phyloP scores from a whole-genome alignment of 2,797 vertebrate species.

The Hyperoplus lanceolatus region DNA sequence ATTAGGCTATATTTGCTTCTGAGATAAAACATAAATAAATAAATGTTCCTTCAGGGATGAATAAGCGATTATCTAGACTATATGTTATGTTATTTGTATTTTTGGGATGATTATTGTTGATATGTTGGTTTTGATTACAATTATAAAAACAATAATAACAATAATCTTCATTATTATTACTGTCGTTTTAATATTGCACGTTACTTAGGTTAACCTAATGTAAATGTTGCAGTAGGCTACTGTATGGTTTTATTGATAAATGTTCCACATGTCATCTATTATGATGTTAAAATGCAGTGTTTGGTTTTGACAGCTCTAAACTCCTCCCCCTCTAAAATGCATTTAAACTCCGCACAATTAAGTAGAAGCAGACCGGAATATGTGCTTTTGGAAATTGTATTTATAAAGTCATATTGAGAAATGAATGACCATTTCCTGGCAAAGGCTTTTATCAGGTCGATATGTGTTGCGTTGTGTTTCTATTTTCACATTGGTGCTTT shows the following conservation, averaged over 20 bases:
- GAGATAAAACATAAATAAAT: no score
- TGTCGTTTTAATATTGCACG: no score
- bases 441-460: accelerated
- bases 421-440: neutral
- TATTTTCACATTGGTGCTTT: neutral
- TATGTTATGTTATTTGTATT: no score
- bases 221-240: no score
- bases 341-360: neutral
- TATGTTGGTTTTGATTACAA: no score
- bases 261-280: neutral
- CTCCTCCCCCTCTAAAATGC: constrained; percentile 24
- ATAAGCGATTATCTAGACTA: no score
- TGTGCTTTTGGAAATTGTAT: neutral
- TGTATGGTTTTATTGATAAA: neutral
- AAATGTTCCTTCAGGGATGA: no score
- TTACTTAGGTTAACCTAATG: no score
- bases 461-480: neutral
- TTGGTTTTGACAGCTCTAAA: constrained; percentile 47
- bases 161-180: no score
- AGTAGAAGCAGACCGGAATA: neutral
- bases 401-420: neutral
- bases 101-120: no score
- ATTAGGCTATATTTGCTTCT: no score
- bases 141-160: no score
- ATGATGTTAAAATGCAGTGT: neutral